These are phyloP conservation scores for Amphipyra berbera DNA, from an alignment of 2,888 invertebrate genomes.

Conservation along the genomic window DNA sequence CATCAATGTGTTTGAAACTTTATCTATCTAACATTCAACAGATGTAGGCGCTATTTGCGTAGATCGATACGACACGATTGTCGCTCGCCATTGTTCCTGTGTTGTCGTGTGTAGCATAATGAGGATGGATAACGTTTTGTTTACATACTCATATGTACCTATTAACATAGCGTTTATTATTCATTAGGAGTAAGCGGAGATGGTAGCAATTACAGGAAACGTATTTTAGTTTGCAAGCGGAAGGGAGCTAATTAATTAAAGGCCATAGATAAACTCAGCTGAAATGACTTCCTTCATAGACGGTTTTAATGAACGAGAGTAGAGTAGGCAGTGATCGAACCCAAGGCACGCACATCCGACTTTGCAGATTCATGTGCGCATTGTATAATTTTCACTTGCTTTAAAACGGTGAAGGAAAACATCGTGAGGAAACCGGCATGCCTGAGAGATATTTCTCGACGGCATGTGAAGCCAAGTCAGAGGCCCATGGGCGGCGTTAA, in stretches of 20 bases:
- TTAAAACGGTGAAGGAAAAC: too few relatives aligned
- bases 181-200: slow-evolving; percentile 1
- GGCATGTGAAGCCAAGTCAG: too few relatives aligned
- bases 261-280: background rate
- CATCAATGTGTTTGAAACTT: background rate
- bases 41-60: slow-evolving; percentile 27
- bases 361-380: too few relatives aligned
- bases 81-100: slow-evolving; percentile 21
- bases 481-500: too few relatives aligned
- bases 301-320: too few relatives aligned
- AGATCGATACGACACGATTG: slow-evolving; percentile 24
- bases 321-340: too few relatives aligned
- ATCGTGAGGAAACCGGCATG: too few relatives aligned
- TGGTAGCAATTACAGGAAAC: background rate
- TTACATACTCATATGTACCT: slow-evolving; percentile 7
- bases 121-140: slow-evolving; percentile 11
- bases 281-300: too few relatives aligned
- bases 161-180: background rate
- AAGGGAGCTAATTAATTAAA: background rate
- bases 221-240: slow-evolving; percentile 10
- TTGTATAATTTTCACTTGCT: too few relatives aligned
- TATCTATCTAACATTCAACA: slow-evolving; percentile 14
- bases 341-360: too few relatives aligned
- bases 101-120: slow-evolving; percentile 22
- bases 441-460: too few relatives aligned